Percentiles rank a stretch among this genome's conserved stretches.
Conservation (phyloP, 2,113 vertebrate genomes). For the Colistium nudipinnis region DNA sequence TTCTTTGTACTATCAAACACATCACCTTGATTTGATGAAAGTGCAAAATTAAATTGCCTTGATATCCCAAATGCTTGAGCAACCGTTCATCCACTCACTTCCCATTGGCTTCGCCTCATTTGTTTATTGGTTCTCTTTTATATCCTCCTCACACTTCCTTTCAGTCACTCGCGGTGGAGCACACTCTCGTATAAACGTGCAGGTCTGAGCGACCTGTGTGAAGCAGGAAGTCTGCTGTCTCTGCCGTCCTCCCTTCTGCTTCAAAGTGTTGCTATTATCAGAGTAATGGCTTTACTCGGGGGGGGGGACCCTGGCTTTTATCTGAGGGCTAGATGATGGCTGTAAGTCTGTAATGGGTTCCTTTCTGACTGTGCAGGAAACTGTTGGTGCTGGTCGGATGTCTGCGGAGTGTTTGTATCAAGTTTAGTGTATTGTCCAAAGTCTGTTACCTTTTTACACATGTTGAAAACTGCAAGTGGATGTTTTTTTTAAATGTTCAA, state of each 20-base stretch:
- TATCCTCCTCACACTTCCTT: neutral
- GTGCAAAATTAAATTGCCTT: neutral
- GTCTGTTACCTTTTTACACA: neutral
- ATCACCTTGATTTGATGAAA: neutral
- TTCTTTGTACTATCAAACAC: neutral
- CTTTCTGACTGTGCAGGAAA: constrained; percentile 4
- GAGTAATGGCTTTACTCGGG: constrained; percentile 57
- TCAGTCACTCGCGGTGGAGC: constrained; percentile 11
- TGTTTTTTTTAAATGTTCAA: neutral
- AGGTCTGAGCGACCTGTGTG: constrained; percentile 38
- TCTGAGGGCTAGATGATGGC: constrained; percentile 49
- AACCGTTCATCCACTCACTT: neutral
- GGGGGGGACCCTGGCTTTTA: constrained; percentile 54
- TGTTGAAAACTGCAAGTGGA: neutral
- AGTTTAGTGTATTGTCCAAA: neutral
- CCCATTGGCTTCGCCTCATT: neutral
- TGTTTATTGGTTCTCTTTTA: neutral
- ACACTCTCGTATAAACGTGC: constrained; percentile 12
- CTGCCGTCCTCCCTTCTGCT: constrained; percentile 46
- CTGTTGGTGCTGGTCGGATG: neutral
- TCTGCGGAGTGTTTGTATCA: neutral
- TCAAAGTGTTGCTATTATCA: constrained; percentile 69
- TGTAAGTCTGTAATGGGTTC: constrained; percentile 23
- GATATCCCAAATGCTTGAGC: neutral
- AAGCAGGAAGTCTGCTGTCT: constrained; percentile 68